phyloP scores from a whole-genome alignment of 2,797 vertebrate genomes.

The Falco berigora region DNA sequence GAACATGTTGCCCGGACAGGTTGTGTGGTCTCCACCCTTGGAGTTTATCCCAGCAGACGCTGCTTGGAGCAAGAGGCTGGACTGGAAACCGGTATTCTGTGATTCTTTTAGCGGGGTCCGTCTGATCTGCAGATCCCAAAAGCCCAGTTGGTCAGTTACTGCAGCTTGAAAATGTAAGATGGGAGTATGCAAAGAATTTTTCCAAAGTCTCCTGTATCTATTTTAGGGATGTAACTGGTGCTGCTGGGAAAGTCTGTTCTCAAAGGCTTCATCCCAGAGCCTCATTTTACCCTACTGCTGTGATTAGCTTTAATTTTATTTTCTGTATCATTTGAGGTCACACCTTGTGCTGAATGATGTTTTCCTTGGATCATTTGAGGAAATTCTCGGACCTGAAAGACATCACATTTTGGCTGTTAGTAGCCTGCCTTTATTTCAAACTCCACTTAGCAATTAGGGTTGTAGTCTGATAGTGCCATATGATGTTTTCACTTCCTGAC shows the following conservation, averaged over 20 bases:
- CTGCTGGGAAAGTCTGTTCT: not conserved
- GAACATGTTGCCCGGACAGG: not conserved
- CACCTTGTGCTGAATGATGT: not conserved
- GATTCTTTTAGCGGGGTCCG: not conserved
- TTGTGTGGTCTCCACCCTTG: not conserved
- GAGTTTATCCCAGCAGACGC: not conserved
- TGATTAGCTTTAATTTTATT: not conserved
- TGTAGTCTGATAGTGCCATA: not conserved
- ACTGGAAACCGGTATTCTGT: not conserved
- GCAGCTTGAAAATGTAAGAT: not conserved
- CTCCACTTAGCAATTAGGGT: not conserved
- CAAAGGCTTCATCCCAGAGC: not conserved
- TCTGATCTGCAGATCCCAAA: not conserved
- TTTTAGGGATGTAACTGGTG: not conserved
- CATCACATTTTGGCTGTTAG: not conserved
- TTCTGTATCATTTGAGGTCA: not conserved
- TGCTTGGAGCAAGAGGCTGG: not conserved
- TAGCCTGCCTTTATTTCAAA: not conserved
- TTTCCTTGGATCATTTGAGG: not conserved
- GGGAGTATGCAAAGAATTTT: not conserved
- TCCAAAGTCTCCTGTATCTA: not conserved
- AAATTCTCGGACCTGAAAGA: not conserved
- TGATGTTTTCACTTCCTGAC: not conserved
- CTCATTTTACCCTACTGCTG: not conserved
- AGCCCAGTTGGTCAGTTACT: not conserved